A percentile compares a stretch with the other conserved stretches of the same genome.
Conservation (phyloP, 2,797 vertebrate genomes). For the Saxicola maurus region DNA sequence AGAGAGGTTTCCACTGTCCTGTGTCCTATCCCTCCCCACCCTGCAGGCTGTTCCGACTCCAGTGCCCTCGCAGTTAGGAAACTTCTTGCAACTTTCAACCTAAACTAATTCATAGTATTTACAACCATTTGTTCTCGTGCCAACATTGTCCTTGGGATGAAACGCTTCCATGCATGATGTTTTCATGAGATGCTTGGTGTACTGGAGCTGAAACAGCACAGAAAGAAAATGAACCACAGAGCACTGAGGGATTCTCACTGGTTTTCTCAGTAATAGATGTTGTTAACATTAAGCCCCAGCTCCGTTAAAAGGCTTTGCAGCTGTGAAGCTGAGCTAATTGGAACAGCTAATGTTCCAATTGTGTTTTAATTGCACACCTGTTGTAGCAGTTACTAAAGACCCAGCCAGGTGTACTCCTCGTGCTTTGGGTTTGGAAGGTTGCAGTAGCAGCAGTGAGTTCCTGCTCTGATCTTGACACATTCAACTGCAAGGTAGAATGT, state of each 20-base stretch:
- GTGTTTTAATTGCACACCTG: not conserved
- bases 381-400: not conserved
- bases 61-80: not conserved
- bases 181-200: not conserved
- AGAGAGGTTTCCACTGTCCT: not conserved
- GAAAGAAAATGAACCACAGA: not conserved
- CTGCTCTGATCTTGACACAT: not conserved
- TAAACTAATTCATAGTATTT: not conserved
- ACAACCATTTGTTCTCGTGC: not conserved
- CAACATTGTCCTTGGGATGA: not conserved
- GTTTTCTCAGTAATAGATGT: not conserved
- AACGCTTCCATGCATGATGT: not conserved
- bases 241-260: not conserved
- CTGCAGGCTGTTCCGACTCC: not conserved
- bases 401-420: fast-evolving
- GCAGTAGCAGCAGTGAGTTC: not conserved
- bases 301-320: not conserved
- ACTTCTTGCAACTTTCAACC: not conserved
- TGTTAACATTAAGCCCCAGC: fast-evolving
- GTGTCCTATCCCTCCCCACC: not conserved
- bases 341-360: not conserved
- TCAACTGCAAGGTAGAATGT: not conserved
- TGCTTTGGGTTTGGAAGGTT: not conserved
- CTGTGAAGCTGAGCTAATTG: not conserved
- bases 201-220: not conserved